Evolutionary conservation across 2,888 invertebrate species (phyloP).

Genomic region (Drosophila gaucha): DNA sequence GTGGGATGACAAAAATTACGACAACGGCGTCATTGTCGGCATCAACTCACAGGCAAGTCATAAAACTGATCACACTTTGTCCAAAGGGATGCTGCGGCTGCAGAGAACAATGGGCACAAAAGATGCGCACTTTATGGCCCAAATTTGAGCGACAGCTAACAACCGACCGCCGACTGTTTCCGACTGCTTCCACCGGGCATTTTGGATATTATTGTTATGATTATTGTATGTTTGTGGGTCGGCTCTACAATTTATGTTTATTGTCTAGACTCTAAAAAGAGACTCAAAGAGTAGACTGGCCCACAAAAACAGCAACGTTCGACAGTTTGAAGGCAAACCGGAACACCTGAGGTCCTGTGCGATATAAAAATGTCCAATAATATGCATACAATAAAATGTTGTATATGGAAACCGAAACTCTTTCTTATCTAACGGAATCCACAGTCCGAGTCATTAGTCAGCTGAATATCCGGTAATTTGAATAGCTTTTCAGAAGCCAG

Average conservation of each 20-base stretch:
- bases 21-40: constrained; percentile 67
- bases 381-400: constrained; percentile 13
- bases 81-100: constrained; percentile 45
- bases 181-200: constrained; percentile 62
- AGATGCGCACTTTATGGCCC: constrained; percentile 64
- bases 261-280: constrained; percentile 45
- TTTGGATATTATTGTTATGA: constrained; percentile 68
- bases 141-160: constrained; percentile 23
- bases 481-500: constrained; percentile 70
- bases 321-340: constrained; percentile 44
- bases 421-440: constrained; percentile 50
- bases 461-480: constrained; percentile 70
- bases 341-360: constrained; percentile 32
- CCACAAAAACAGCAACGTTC: constrained; percentile 56
- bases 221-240: constrained; percentile 74
- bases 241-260: constrained; percentile 52
- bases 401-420: constrained; percentile 30
- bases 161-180: constrained; percentile 51
- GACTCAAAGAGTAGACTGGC: constrained; percentile 9
- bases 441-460: constrained; percentile 55
- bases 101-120: constrained; percentile 57
- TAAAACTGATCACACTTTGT: constrained; percentile 79
- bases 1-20: constrained; percentile 47
- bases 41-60: constrained; percentile 73
- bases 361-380: constrained; percentile 44